These are phyloP conservation scores for Etheostoma spectabile DNA, from an alignment of 2,113 vertebrate genomes.

Conservation along the genomic window DNA sequence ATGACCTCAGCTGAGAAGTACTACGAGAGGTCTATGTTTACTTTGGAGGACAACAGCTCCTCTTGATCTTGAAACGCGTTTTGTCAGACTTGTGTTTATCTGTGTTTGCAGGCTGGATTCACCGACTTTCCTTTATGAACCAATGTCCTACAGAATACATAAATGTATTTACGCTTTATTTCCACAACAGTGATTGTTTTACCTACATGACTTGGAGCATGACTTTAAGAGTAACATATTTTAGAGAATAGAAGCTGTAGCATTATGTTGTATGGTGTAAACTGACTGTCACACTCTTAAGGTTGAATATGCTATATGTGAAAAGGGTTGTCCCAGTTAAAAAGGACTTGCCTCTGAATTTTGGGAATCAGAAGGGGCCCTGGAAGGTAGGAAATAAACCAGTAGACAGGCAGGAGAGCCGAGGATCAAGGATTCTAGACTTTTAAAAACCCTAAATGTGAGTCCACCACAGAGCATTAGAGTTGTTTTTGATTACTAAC, in stretches of 20 bases:
- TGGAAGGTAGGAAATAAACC: background rate
- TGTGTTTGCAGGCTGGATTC: background rate
- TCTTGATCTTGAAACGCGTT: background rate
- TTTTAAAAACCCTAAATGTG: background rate
- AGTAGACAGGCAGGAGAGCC: background rate
- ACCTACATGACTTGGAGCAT: background rate
- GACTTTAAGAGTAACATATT: slow-evolving; percentile 4
- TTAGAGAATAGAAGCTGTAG: background rate
- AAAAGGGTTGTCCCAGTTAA: background rate
- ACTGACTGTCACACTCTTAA: background rate
- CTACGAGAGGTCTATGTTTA: background rate
- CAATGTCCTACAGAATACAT: background rate
- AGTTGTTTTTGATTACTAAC: no score
- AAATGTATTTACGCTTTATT: background rate
- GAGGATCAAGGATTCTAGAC: slow-evolving; percentile 24
- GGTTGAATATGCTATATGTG: slow-evolving; percentile 24
- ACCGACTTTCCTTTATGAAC: background rate
- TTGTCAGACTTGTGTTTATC: background rate
- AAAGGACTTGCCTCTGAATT: slow-evolving; percentile 5
- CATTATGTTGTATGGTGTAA: background rate
- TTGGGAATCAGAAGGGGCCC: slow-evolving; percentile 5
- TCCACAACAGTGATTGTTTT: background rate
- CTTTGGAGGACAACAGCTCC: background rate
- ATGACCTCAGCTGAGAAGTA: background rate
- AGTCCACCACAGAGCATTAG: slow-evolving; percentile 11